phyloP scores from a whole-genome alignment of 2,797 vertebrate genomes.

The Chlorospingus semifuscus region DNA sequence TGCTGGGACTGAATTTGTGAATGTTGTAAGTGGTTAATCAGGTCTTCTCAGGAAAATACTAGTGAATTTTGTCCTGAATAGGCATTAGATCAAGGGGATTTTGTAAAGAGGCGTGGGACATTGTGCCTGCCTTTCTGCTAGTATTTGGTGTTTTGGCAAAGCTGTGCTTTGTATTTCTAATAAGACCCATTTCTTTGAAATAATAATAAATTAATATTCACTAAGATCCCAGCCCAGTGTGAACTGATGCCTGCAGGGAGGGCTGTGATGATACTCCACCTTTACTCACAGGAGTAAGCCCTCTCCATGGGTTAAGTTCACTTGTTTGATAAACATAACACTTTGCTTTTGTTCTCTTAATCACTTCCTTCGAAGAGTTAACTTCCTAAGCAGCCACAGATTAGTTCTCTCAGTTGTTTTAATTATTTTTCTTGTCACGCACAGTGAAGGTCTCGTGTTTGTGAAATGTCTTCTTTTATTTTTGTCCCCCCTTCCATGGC shows the following conservation, averaged over 20 bases:
- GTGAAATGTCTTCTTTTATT: slow-evolving; percentile 58
- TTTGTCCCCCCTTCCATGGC: slow-evolving; percentile 13
- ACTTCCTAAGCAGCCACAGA: slow-evolving; percentile 61
- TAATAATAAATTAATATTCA: neutral
- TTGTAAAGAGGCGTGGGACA: neutral
- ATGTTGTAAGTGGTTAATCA: neutral
- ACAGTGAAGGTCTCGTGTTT: slow-evolving; percentile 69
- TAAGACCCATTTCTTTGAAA: neutral
- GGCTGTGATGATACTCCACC: neutral
- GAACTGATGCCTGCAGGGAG: neutral
- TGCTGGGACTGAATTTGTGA: neutral
- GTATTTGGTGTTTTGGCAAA: neutral
- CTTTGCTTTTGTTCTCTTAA: slow-evolving; percentile 37
- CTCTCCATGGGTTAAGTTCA: neutral
- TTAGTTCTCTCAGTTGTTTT: slow-evolving; percentile 69
- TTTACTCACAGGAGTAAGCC: neutral
- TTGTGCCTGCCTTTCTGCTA: neutral
- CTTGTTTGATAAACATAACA: slow-evolving; percentile 41
- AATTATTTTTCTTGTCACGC: slow-evolving; percentile 79
- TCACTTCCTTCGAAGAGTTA: slow-evolving; percentile 74
- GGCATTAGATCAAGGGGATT: neutral
- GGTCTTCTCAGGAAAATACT: neutral
- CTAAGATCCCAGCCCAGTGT: neutral
- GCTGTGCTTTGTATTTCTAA: neutral
- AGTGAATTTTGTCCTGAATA: neutral